These are phyloP conservation scores for Ischnura elegans DNA, from an alignment of 2,888 invertebrate species.

Conservation along the genomic window DNA sequence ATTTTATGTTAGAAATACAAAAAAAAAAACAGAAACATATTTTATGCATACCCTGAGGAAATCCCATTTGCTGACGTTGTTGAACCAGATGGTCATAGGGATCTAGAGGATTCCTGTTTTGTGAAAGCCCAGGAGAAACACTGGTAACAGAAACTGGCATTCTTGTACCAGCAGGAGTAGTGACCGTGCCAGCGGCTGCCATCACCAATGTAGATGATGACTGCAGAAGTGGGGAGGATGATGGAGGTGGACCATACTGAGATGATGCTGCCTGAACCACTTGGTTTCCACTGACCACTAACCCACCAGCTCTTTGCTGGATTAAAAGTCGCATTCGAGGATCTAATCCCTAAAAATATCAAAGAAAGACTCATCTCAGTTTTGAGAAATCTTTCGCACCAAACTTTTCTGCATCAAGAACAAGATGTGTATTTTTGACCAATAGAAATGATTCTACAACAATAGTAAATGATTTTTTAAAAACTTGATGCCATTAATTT, in stretches of 20 bases:
- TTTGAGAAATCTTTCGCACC: not conserved
- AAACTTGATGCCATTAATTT: too few relatives aligned
- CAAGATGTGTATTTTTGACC: too few relatives aligned
- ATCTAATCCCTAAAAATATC: constrained; percentile 76
- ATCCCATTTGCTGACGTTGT: constrained; percentile 73
- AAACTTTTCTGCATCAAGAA: too few relatives aligned
- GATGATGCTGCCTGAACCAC: constrained; percentile 70
- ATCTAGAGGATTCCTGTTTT: constrained; percentile 74
- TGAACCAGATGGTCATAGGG: constrained; percentile 78
- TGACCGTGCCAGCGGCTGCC: constrained; percentile 75
- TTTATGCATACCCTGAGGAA: constrained; percentile 69
- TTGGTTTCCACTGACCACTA: constrained; percentile 73
- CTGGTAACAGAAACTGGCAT: constrained; percentile 59
- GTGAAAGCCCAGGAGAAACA: constrained; percentile 53
- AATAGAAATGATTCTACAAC: too few relatives aligned
- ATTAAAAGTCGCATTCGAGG: constrained; percentile 80
- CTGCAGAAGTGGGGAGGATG: constrained; percentile 70
- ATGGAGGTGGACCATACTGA: constrained; percentile 72
- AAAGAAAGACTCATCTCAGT: not conserved
- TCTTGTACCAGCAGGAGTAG: constrained; percentile 72
- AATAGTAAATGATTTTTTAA: too few relatives aligned
- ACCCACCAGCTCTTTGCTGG: constrained; percentile 76
- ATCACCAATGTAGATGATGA: constrained; percentile 74
- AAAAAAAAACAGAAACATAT: not conserved
- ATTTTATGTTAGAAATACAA: too few relatives aligned